Evolutionary conservation across 2,797 vertebrate species (phyloP).

Genomic region (Huso huso): DNA sequence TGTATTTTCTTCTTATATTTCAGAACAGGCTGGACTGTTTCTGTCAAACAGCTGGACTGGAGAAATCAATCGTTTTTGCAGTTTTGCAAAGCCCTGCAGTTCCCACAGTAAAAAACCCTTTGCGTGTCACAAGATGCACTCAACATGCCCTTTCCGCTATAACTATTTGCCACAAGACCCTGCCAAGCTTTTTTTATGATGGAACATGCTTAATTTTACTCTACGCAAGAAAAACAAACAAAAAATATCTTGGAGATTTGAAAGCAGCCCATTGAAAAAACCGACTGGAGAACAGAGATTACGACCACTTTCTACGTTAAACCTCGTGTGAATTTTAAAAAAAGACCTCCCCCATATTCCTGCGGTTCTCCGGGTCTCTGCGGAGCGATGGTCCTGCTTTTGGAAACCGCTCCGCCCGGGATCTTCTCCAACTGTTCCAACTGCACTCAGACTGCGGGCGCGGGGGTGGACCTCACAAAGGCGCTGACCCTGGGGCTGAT

Average conservation of each 20-base stretch:
- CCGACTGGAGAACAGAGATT: neutral
- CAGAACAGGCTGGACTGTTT: no score
- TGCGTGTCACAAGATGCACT: neutral
- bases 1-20: no score
- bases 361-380: slow-evolving; percentile 25
- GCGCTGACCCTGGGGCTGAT: slow-evolving; percentile 75
- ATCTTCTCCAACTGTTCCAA: slow-evolving; percentile 70
- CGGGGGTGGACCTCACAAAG: slow-evolving; percentile 69
- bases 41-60: no score
- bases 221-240: neutral
- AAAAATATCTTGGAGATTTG: no score
- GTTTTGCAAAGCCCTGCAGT: neutral
- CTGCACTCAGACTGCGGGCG: slow-evolving; percentile 66
- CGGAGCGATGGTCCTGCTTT: slow-evolving; percentile 59
- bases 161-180: neutral
- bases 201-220: neutral
- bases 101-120: neutral
- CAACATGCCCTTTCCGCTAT: neutral
- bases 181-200: neutral
- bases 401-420: slow-evolving; percentile 57
- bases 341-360: slow-evolving; percentile 19
- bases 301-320: neutral
- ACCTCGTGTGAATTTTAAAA: neutral
- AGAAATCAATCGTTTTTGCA: no score
- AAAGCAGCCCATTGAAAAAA: no score